Percentiles rank a stretch among this genome's conserved stretches.
Evolutionary conservation across 2,113 vertebrate species (phyloP).

Genomic region (Promerops cafer): DNA sequence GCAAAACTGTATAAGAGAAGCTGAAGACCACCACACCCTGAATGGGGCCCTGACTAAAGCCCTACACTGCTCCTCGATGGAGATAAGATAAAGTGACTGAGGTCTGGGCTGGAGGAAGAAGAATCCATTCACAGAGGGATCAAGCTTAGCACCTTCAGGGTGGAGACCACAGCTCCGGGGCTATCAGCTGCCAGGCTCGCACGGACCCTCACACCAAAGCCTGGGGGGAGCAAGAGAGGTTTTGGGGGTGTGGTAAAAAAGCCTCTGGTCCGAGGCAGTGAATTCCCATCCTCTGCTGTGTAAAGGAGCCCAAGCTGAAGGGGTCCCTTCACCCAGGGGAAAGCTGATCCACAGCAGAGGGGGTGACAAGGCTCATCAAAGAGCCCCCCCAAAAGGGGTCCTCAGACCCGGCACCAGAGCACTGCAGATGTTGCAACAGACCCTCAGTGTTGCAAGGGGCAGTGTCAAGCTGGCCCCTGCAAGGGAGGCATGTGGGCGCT

Average conservation of each 20-base stretch:
- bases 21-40: neutral
- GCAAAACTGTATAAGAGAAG: neutral
- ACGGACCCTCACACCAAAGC: neutral
- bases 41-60: neutral
- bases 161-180: no score
- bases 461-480: neutral
- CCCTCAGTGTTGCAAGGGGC: neutral
- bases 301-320: neutral
- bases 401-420: neutral
- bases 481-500: accelerated
- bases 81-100: neutral
- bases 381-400: neutral
- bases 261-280: accelerated
- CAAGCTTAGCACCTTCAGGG: neutral
- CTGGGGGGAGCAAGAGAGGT: no score
- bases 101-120: neutral
- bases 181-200: neutral
- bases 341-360: neutral
- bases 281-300: neutral
- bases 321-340: neutral
- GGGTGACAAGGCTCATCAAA: neutral
- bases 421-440: neutral
- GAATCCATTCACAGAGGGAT: no score
- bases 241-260: neutral
- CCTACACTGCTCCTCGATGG: accelerated